Evolutionary conservation across 2,888 invertebrate genomes (phyloP), one percentile per base, ranked within the genome.

Genomic region (Alviniconcha strummeri): DNA sequence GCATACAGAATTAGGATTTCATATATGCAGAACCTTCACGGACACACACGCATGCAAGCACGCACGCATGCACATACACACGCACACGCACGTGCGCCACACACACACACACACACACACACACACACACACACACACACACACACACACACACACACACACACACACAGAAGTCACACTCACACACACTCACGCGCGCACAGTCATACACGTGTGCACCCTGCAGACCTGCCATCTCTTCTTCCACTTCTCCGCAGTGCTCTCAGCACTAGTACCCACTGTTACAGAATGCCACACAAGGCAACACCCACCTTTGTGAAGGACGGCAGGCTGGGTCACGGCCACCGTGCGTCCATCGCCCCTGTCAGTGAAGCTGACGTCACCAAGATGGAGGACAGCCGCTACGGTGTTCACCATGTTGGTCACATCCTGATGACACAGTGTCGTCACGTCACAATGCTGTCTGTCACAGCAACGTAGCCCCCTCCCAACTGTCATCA

Each of bases 381-480:
- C 91, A 56, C 92, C 91, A 36, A 93, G 86, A 81, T 93, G 93
- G 56, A 93, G 85, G 19, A 93, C 90, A 67, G 91, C 91, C 0
- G 93, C 90, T 79, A 93, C 85, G 3, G 90, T 88, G 13, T 89
- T 88, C 69, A 92, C 86, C 56, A 93, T 88, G 78, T 90, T 89
- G 57, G 89, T 87, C 7, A 92, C 86, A 80, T 93, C 93, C 93
- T 93, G 87, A 0, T 36, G 36, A 36, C 36, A 36, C 36, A 36
- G 36, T 36, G 36, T 36, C 36, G 36, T 36, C 36, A 36, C 36
- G 36, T 36, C 3, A 36, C 36, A 1, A 36, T 36, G 36, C 36
- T 36, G 36, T 36, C 36, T 36, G 36, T 36, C 36, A 36, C 36
- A 36, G 36, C 36, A 3, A 36, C 36, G 36, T 3, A 36, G 36